Evolutionary conservation across 2,113 vertebrate genomes (phyloP).

Genomic region (Pelecanus crispus): DNA sequence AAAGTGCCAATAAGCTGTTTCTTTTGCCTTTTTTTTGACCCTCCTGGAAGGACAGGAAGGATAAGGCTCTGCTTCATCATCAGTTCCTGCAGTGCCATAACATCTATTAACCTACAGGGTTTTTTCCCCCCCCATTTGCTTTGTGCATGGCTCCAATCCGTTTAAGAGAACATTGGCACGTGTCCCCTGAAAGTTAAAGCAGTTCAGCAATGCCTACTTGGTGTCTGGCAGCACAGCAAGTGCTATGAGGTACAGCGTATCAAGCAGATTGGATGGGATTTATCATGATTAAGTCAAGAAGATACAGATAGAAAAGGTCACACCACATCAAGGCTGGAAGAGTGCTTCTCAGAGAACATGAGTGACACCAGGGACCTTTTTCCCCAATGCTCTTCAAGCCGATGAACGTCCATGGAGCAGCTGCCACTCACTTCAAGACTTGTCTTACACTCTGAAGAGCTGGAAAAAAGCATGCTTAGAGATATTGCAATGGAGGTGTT

Average conservation of each 20-base stretch:
- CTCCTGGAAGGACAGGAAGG: slow-evolving; percentile 1
- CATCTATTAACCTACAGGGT: neutral
- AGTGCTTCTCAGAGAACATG: neutral
- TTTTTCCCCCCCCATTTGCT: neutral
- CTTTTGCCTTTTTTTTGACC: neutral
- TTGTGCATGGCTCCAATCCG: neutral
- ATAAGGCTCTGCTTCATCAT: neutral
- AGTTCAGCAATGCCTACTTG: neutral
- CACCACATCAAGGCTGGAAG: neutral
- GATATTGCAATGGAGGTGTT: neutral
- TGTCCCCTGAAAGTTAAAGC: neutral
- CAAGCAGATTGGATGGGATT: neutral
- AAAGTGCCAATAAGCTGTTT: neutral
- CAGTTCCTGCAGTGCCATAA: neutral
- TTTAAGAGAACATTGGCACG: neutral
- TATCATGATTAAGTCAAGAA: neutral
- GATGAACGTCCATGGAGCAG: rapidly evolving
- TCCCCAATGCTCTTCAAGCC: neutral
- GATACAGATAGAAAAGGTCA: neutral
- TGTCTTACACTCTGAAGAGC: neutral
- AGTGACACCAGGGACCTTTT: neutral
- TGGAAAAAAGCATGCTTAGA: neutral
- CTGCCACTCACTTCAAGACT: neutral
- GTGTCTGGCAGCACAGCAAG: slow-evolving; percentile 30
- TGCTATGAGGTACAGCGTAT: neutral